Percentiles rank a stretch among this genome's conserved stretches.
Evolutionary conservation across 92 coral and sea anemone species (phyloP).

Genomic region (Paramuricea clavata): DNA sequence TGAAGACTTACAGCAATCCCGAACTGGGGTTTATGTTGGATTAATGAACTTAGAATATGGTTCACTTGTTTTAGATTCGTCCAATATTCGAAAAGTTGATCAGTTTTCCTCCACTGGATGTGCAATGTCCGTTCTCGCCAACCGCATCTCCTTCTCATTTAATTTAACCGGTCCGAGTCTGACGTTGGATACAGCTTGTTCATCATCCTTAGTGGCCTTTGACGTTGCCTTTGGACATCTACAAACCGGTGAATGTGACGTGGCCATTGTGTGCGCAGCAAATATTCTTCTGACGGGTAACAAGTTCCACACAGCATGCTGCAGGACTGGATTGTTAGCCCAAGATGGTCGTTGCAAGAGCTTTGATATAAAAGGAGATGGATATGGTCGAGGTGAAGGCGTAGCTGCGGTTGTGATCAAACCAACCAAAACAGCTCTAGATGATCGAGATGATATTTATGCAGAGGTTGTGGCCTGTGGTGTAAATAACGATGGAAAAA

Average conservation of each 20-base stretch:
- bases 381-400: slow-evolving; percentile 75
- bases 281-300: slow-evolving; percentile 49
- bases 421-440: slow-evolving; percentile 46
- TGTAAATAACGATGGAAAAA: slow-evolving; percentile 74
- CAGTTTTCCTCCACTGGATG: slow-evolving; percentile 67
- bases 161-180: slow-evolving; percentile 75
- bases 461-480: slow-evolving; percentile 67
- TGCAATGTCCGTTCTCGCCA: slow-evolving; percentile 57
- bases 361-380: slow-evolving; percentile 72
- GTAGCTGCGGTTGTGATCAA: slow-evolving; percentile 67
- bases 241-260: slow-evolving; percentile 61
- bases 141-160: slow-evolving; percentile 64
- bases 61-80: slow-evolving; percentile 33
- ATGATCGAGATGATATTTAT: slow-evolving; percentile 65
- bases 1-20: slow-evolving; percentile 67
- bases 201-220: slow-evolving; percentile 66
- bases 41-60: slow-evolving; percentile 65
- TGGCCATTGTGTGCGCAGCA: slow-evolving; percentile 68
- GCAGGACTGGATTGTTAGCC: slow-evolving; percentile 64
- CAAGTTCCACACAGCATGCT: slow-evolving; percentile 52
- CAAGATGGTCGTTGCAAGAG: slow-evolving; percentile 72
- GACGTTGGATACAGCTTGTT: slow-evolving; percentile 72
- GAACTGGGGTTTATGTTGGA: slow-evolving; percentile 73
- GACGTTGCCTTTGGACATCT: slow-evolving; percentile 55
- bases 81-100: slow-evolving; percentile 28